Evolutionary conservation across 2,888 invertebrate species (phyloP).

Genomic region (Eueremaeus valkanovi): DNA sequence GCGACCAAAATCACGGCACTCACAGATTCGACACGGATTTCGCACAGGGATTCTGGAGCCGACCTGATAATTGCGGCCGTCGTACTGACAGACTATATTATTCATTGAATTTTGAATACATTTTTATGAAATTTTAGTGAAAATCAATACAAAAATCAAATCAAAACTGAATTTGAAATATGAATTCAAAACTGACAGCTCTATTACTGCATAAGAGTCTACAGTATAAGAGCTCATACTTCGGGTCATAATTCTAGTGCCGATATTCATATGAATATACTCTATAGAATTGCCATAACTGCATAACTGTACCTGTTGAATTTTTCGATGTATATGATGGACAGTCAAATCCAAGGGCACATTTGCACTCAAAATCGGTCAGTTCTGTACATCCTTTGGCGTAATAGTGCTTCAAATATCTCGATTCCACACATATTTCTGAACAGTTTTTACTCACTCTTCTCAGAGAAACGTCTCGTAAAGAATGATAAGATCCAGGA

Average conservation of each 20-base stretch:
- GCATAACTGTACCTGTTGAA: not conserved
- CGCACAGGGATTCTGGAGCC: constrained; percentile 23
- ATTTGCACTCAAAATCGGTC: constrained; percentile 21
- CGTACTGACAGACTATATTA: constrained; percentile 24
- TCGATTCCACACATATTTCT: constrained; percentile 3
- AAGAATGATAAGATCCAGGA: too few species aligned
- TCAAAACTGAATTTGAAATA: not conserved
- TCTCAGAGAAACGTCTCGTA: too few species aligned
- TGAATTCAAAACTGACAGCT: not conserved
- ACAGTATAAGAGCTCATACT: too few species aligned
- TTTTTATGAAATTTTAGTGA: too few species aligned
- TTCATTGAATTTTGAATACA: too few species aligned
- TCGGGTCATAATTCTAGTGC: too few species aligned
- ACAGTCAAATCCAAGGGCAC: constrained; percentile 39
- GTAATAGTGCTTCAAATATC: constrained; percentile 33
- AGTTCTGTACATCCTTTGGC: constrained; percentile 17
- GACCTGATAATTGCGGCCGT: constrained; percentile 21
- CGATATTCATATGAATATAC: too few species aligned
- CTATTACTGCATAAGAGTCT: too few species aligned
- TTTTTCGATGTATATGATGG: not conserved
- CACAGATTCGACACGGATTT: constrained; percentile 37
- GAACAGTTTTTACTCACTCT: not conserved
- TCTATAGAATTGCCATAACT: too few species aligned
- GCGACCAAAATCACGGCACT: constrained; percentile 34
- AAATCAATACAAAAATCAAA: not conserved